These are phyloP conservation scores for Ceratosolen fusciceps DNA, from an alignment of 1,140 invertebrate species.

Conservation along the genomic window DNA sequence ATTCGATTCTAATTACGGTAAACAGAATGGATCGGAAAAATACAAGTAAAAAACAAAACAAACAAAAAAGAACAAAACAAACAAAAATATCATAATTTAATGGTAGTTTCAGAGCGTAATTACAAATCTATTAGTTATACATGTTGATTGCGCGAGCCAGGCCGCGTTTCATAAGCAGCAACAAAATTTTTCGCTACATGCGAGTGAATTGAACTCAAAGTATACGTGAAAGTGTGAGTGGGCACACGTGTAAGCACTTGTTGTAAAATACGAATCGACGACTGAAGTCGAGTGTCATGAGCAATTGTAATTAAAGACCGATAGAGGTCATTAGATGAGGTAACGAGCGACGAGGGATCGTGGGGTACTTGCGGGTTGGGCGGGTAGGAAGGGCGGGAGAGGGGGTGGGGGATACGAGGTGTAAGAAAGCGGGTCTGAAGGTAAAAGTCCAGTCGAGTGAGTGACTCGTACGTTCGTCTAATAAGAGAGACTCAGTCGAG, in stretches of 20 bases:
- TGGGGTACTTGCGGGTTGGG: too few species aligned
- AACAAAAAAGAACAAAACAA: too few species aligned
- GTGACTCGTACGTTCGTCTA: slow-evolving; percentile 14
- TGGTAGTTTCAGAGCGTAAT: not conserved
- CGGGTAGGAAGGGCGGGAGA: too few species aligned
- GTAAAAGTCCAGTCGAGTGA: not conserved
- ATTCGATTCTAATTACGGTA: not conserved
- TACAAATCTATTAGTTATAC: not conserved
- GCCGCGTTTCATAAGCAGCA: not conserved
- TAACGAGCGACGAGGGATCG: not conserved
- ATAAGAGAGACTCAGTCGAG: slow-evolving; percentile 29
- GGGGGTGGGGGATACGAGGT: not conserved
- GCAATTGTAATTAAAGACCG: not conserved
- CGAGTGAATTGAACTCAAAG: not conserved
- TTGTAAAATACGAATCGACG: not conserved
- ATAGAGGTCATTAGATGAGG: not conserved
- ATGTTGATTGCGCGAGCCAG: not conserved
- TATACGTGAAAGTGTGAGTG: not conserved
- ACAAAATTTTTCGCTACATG: not conserved
- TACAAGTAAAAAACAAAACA: too few species aligned
- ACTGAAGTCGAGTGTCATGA: not conserved
- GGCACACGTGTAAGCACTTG: not conserved
- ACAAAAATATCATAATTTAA: not conserved
- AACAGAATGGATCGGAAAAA: too few species aligned
- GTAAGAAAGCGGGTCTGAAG: not conserved